Evolutionary conservation across 2,888 invertebrate species (phyloP).

Genomic region (Stramonita haemastoma): DNA sequence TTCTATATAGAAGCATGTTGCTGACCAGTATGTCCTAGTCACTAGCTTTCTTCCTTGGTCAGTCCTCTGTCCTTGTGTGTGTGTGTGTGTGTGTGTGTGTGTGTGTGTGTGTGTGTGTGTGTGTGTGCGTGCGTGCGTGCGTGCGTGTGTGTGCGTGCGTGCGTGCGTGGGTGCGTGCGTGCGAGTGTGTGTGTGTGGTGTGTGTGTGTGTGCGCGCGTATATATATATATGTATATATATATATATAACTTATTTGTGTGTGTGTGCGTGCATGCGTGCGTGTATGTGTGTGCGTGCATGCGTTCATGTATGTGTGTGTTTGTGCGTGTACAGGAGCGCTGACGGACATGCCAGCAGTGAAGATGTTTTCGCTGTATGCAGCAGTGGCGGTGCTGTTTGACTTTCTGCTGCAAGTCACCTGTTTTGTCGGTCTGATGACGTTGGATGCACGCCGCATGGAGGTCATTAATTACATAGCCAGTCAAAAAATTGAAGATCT

Average conservation of each 20-base stretch:
- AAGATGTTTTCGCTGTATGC: slow-evolving; percentile 97
- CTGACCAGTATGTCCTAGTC: no score
- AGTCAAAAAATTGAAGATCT: neutral
- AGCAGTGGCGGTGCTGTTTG: slow-evolving; percentile 95
- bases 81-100: neutral
- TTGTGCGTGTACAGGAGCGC: slow-evolving; percentile 82
- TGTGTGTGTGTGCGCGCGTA: no score
- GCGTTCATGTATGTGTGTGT: neutral
- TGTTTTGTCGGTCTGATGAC: slow-evolving; percentile 95
- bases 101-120: neutral
- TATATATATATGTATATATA: no score
- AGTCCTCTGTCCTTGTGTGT: neutral
- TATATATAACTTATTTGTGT: neutral
- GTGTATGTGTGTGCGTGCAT: neutral
- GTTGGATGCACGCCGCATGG: slow-evolving; percentile 90
- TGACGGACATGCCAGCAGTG: slow-evolving; percentile 99
- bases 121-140: neutral
- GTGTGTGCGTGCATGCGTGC: neutral
- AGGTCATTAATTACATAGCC: slow-evolving; percentile 74
- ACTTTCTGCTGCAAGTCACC: slow-evolving; percentile 96
- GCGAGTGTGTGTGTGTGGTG: no score
- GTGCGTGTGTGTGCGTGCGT: neutral
- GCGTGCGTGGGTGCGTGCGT: no score
- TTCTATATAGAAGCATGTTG: no score
- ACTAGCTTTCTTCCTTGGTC: no score